Percentiles rank a stretch among this genome's conserved stretches.
These are phyloP conservation scores for Apodemia zela DNA, from an alignment of 2,888 invertebrate species.

Conservation along the genomic window DNA sequence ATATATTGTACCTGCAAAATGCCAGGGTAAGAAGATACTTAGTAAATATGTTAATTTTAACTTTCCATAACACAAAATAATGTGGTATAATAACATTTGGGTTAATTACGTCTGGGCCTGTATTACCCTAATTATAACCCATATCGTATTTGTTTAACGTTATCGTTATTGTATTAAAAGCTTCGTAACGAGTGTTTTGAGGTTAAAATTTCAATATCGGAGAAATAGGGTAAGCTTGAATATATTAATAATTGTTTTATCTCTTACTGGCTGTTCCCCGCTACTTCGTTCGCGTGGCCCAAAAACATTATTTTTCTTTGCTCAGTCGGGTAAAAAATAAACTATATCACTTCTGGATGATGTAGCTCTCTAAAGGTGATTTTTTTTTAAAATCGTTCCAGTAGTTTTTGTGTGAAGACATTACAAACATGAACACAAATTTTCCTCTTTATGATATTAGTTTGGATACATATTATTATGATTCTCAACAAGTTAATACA, in stretches of 20 bases:
- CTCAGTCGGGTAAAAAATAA: no score
- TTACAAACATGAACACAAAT: no score
- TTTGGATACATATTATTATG: no score
- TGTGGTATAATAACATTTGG: neutral
- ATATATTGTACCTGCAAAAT: neutral
- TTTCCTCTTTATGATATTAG: no score
- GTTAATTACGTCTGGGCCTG: constrained; percentile 5
- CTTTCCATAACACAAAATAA: neutral
- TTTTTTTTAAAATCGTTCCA: no score
- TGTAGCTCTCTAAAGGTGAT: no score
- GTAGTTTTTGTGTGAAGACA: no score
- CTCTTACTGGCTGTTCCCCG: no score
- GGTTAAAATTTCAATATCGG: neutral
- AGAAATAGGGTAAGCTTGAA: neutral
- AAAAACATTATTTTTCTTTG: no score
- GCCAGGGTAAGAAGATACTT: neutral
- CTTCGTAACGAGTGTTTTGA: constrained; percentile 8
- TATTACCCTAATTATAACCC: constrained; percentile 13
- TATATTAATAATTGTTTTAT: neutral
- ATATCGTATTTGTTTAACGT: constrained; percentile 12
- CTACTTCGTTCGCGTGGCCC: no score
- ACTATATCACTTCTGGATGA: no score
- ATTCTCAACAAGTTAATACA: no score
- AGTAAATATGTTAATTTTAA: neutral
- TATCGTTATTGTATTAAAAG: constrained; percentile 12